Conservation (phyloP, 2,797 vertebrate species). For the Prunella strophiata region DNA sequence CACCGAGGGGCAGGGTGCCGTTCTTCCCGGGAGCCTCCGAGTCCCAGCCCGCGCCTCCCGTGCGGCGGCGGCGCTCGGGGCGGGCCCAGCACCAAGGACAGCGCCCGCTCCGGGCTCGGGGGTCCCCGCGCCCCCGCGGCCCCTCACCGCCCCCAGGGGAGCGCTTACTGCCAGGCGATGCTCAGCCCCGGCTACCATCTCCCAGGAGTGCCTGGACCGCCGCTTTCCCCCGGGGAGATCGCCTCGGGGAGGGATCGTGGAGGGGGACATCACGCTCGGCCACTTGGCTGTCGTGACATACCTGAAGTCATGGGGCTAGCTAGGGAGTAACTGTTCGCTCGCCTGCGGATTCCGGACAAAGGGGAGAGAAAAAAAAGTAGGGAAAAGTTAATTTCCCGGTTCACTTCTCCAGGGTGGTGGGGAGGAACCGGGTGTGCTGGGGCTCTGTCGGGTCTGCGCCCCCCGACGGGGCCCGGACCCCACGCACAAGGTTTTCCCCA, state of each 20-base stretch:
- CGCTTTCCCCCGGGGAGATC: too few relatives aligned
- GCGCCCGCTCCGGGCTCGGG: constrained; percentile 49
- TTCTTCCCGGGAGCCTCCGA: background rate
- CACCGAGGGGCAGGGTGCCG: background rate
- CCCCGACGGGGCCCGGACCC: fast-evolving
- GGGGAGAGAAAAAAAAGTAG: too few relatives aligned
- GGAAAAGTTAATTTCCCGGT: background rate
- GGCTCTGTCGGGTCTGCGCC: too few relatives aligned
- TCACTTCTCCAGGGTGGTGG: too few relatives aligned
- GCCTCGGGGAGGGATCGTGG: too few relatives aligned
- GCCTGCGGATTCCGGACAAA: too few relatives aligned
- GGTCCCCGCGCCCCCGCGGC: too few relatives aligned
- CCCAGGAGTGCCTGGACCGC: background rate
- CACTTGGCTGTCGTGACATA: background rate
- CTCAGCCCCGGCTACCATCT: too few relatives aligned
- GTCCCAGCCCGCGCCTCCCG: fast-evolving
- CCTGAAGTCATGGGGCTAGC: background rate
- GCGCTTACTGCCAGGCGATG: fast-evolving
- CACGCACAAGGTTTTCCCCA: too few relatives aligned
- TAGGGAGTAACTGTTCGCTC: background rate
- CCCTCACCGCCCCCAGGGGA: fast-evolving
- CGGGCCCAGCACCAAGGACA: constrained; percentile 92
- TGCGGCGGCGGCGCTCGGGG: background rate
- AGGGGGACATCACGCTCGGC: background rate
- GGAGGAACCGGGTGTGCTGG: fast-evolving